Evolutionary conservation across 2,797 vertebrate genomes (phyloP), one percentile per base, ranked within the genome.

Genomic region (Melanogrammus aeglefinus): DNA sequence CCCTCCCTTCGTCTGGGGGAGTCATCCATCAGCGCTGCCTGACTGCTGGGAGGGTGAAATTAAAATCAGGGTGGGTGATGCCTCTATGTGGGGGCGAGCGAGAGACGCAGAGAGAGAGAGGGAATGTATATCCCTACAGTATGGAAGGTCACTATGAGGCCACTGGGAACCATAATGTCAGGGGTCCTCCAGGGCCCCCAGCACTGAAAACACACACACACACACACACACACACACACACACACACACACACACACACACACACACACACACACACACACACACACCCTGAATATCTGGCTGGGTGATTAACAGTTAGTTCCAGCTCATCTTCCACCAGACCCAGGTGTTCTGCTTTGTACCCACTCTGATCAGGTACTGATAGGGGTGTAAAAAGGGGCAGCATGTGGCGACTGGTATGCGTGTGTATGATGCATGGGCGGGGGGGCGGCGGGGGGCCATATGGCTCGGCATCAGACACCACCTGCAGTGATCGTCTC

Each of bases 11-110:
- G 77, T 91, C 90, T 94, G 92, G 91, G 88, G 91, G 94, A 92
- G 82, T 94, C 94, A 96, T 96, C 94, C 74, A 91, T 96, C 96
- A 95, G 93, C 91, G 94, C 88, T 82, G 85, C 91, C n/a, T 76
- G 91, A 91, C 90, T 89, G 90, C 91, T 94, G 91, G n/a, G 92
- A 90, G 91, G 92, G 93, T 96, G 95, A 97, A 97, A 97, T 97
- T 96, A 95, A 95, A 96, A 96, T 95, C 92, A 88, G 86, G 74
- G 80, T 77, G 80, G 75, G 5, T 6, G 41, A 70, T 76, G 70
- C 74, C 78, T 70, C 57, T 77, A 77, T 76, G 35, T 75, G 75
- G 66, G 31, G 41, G 21, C 76, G 29, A 75, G 78, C 76, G 72
- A 75, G 78, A 77, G 7, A 39, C n/a, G n/a, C n/a, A 4, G 70